These are phyloP conservation scores for Drosophila nebulosa DNA, from an alignment of 1,140 invertebrate genomes.

Conservation along the genomic window DNA sequence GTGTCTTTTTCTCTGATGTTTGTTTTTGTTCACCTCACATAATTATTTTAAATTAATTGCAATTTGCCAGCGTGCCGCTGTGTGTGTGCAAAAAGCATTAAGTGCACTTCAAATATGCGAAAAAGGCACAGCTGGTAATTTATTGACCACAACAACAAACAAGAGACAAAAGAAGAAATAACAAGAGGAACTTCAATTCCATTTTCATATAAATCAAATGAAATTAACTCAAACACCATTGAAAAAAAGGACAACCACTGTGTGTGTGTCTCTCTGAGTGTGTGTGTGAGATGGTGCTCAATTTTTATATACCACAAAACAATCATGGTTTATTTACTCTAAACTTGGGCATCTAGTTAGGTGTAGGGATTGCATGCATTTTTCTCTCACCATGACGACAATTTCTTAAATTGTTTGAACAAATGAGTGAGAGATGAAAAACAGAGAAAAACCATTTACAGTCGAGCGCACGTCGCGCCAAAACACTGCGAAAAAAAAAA, in stretches of 20 bases:
- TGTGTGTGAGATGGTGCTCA: conserved; percentile 45
- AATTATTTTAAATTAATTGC: conserved; percentile 77
- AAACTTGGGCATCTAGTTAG: conserved; percentile 43
- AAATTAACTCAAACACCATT: conserved; percentile 59
- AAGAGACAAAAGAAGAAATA: conserved; percentile 5
- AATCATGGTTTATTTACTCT: conserved; percentile 68
- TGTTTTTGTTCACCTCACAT: conserved; percentile 42
- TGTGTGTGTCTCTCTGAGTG: conserved; percentile 51
- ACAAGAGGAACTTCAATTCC: conserved; percentile 14
- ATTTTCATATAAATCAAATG: conserved; percentile 64
- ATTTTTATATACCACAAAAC: conserved; percentile 64
- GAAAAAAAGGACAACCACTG: not conserved
- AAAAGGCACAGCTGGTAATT: conserved; percentile 67
- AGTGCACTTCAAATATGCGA: conserved; percentile 70
- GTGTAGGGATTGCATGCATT: not conserved
- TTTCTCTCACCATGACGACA: conserved; percentile 32
- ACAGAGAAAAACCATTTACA: conserved; percentile 42
- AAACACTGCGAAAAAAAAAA: conserved; percentile 11
- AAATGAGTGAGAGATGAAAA: conserved; percentile 55
- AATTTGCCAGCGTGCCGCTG: conserved; percentile 21
- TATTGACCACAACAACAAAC: conserved; percentile 58
- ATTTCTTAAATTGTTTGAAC: conserved; percentile 71
- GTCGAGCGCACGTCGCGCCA: conserved; percentile 44
- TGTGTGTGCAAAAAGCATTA: conserved; percentile 66
- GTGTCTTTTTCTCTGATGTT: not conserved